Evolutionary conservation across 1,140 invertebrate species (phyloP).

Genomic region (Sarcophaga peregrina): DNA sequence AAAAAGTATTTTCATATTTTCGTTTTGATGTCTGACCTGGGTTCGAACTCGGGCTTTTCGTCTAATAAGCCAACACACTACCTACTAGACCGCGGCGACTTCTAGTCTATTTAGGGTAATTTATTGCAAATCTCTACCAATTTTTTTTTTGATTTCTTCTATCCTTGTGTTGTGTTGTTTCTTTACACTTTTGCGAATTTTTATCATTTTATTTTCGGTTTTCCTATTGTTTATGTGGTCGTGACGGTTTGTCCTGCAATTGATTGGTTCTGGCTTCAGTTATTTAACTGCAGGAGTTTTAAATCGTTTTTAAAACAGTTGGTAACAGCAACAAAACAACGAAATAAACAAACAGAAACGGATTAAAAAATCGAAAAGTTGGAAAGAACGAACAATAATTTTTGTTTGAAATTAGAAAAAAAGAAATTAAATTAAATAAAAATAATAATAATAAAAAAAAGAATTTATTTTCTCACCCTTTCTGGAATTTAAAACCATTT

Average conservation of each 20-base stretch:
- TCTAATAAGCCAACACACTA: too few relatives aligned
- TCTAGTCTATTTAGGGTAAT: too few relatives aligned
- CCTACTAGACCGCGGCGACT: too few relatives aligned
- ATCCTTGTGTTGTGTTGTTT: too few relatives aligned
- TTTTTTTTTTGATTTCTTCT: too few relatives aligned
- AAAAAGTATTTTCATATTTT: too few relatives aligned
- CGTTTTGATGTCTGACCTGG: too few relatives aligned
- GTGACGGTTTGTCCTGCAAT: slow-evolving; percentile 31
- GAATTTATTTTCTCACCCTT: too few relatives aligned
- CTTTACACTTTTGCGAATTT: not conserved
- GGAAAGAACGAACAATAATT: not conserved
- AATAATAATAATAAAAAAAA: slow-evolving; percentile 18
- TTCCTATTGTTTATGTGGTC: slow-evolving; percentile 20
- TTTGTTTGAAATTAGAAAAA: not conserved
- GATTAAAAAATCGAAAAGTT: not conserved
- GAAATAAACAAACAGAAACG: not conserved
- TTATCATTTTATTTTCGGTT: slow-evolving; percentile 27
- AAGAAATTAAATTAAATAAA: slow-evolving; percentile 11
- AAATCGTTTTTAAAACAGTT: not conserved
- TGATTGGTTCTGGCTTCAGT: slow-evolving; percentile 30
- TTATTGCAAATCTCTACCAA: too few relatives aligned
- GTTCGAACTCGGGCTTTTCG: too few relatives aligned
- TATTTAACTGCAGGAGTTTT: slow-evolving; percentile 38
- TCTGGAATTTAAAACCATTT: too few relatives aligned
- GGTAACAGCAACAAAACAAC: not conserved